Conservation (phyloP, 1,140 invertebrate species). For the Drosophila asahinai region DNA sequence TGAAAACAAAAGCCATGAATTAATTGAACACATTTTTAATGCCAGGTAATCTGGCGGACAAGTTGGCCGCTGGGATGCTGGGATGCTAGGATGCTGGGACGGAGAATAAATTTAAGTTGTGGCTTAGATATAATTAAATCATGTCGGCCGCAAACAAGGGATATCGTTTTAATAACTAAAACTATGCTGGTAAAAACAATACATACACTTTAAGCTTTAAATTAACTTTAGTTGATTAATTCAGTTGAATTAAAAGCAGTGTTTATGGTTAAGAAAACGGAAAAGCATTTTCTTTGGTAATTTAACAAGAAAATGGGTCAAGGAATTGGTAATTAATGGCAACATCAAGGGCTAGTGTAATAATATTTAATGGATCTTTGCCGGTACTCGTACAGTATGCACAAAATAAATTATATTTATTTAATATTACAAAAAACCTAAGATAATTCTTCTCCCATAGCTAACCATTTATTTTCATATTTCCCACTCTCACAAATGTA, state of each 20-base stretch:
- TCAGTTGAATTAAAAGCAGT: neutral
- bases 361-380: no score
- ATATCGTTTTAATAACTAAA: conserved; percentile 15
- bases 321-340: no score
- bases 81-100: neutral
- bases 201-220: neutral
- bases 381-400: no score
- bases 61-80: neutral
- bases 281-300: neutral
- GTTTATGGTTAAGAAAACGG: neutral
- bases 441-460: no score
- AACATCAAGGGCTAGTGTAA: no score
- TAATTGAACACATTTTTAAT: conserved; percentile 49
- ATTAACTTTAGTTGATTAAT: conserved; percentile 9
- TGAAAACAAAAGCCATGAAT: conserved; percentile 43
- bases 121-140: conserved; percentile 37
- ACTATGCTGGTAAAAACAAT: neutral
- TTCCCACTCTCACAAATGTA: no score
- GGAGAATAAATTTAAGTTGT: conserved; percentile 31
- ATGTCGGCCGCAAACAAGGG: conserved; percentile 6
- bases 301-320: neutral
- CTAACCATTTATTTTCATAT: no score
- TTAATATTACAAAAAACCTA: no score
- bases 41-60: conserved; percentile 31
- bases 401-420: no score